These are phyloP conservation scores for Ommatoiulus sabulosus DNA, from an alignment of 2,888 invertebrate genomes.

Conservation along the genomic window DNA sequence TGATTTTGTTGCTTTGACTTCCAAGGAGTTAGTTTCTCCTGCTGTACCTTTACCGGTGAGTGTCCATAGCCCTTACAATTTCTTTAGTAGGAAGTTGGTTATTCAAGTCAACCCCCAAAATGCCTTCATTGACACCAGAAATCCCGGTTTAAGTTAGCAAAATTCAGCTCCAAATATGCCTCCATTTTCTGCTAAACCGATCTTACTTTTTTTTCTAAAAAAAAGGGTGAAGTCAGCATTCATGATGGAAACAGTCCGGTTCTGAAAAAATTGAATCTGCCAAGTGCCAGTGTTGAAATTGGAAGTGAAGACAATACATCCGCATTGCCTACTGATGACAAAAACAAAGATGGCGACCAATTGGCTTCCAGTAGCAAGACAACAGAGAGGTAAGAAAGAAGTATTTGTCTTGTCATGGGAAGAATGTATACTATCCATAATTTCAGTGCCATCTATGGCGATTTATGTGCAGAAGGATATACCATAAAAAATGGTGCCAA, in stretches of 20 bases:
- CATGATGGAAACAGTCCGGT: neutral
- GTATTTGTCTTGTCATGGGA: too few relatives aligned
- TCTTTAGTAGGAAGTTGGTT: too few relatives aligned
- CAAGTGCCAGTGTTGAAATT: neutral
- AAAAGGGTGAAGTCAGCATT: neutral
- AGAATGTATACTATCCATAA: too few relatives aligned
- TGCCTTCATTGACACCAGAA: too few relatives aligned
- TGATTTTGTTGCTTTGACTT: neutral
- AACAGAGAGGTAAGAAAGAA: conserved; percentile 5
- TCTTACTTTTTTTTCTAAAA: neutral
- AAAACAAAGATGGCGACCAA: neutral
- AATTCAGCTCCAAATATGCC: too few relatives aligned
- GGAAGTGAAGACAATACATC: neutral
- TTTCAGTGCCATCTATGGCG: too few relatives aligned
- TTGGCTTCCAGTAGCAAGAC: neutral
- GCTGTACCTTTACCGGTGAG: neutral
- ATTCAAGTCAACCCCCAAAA: too few relatives aligned
- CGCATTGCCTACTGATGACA: neutral
- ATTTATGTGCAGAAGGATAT: too few relatives aligned
- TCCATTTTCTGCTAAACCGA: neutral
- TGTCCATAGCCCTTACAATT: neutral
- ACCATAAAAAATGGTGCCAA: too few relatives aligned
- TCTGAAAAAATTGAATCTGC: neutral
- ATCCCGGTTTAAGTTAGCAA: too few relatives aligned
- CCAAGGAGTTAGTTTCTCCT: neutral